Evolutionary conservation across 2,113 vertebrate genomes (phyloP).

Genomic region (Salvelinus fontinalis): DNA sequence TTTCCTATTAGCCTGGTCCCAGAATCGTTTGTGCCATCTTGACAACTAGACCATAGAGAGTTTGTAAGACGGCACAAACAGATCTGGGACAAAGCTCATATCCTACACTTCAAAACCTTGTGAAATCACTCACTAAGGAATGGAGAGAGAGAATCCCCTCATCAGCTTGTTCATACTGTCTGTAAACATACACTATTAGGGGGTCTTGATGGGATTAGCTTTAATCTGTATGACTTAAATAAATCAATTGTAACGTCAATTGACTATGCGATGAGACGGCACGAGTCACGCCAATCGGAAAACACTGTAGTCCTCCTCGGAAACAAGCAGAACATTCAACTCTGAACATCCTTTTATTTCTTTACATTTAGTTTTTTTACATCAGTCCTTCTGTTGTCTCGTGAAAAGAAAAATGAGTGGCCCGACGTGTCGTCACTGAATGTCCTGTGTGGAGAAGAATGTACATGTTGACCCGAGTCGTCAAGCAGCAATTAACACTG

Average conservation of each 20-base stretch:
- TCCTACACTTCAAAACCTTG: too few species aligned
- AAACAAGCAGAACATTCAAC: background rate
- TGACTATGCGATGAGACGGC: background rate
- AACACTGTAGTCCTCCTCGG: background rate
- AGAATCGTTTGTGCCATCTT: too few species aligned
- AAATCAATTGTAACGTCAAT: background rate
- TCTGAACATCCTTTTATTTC: background rate
- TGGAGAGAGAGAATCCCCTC: too few species aligned
- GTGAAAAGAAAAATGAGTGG: background rate
- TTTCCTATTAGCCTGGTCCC: too few species aligned
- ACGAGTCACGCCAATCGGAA: too few species aligned
- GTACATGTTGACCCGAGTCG: slow-evolving; percentile 8
- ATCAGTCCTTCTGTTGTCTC: background rate
- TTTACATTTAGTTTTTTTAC: background rate
- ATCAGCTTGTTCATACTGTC: too few species aligned
- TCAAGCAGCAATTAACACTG: slow-evolving; percentile 18
- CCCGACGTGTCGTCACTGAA: background rate
- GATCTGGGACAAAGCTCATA: too few species aligned
- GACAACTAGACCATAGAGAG: too few species aligned
- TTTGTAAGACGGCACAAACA: too few species aligned
- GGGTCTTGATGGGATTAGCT: background rate
- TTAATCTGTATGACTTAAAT: background rate
- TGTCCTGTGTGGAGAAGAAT: background rate
- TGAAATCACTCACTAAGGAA: too few species aligned
- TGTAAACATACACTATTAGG: background rate